These are phyloP conservation scores for Drosophila orosa DNA, from an alignment of 1,140 invertebrate species.

Conservation along the genomic window DNA sequence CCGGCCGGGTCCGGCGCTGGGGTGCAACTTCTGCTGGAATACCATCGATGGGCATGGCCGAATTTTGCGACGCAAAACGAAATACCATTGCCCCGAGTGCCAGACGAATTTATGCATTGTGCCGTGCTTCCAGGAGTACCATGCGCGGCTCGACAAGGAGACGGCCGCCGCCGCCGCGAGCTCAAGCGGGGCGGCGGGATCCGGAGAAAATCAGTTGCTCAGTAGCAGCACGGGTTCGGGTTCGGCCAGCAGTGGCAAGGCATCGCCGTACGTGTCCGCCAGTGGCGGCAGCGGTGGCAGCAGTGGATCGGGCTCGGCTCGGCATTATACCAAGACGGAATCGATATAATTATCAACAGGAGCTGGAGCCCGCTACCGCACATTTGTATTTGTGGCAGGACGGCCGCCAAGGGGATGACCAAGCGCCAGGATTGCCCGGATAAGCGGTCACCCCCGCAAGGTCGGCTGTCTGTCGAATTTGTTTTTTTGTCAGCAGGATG, in stretches of 20 bases:
- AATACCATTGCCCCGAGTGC: conserved; percentile 94
- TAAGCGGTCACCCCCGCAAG: not conserved
- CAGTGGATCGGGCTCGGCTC: conserved; percentile 22
- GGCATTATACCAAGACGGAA: conserved; percentile 79
- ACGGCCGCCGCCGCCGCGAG: conserved; percentile 51
- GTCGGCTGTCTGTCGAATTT: conserved; percentile 65
- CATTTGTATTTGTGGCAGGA: conserved; percentile 75
- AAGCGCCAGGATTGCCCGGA: conserved; percentile 1
- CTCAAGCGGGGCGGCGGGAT: conserved; percentile 20
- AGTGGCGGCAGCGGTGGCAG: conserved; percentile 32
- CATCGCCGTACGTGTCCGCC: conserved; percentile 44
- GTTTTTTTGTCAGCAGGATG: conserved; percentile 70
- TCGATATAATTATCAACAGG: conserved; percentile 75
- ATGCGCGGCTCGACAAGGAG: conserved; percentile 85
- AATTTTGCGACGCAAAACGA: conserved; percentile 92
- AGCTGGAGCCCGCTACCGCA: conserved; percentile 36
- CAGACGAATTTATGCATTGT: conserved; percentile 94
- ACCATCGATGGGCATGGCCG: conserved; percentile 91
- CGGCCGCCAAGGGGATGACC: conserved; percentile 12
- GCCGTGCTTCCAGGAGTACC: conserved; percentile 93
- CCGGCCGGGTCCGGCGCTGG: conserved; percentile 91
- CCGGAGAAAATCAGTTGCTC: conserved; percentile 51
- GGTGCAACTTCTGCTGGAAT: conserved; percentile 95
- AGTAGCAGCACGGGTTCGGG: conserved; percentile 43
- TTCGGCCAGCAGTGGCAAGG: conserved; percentile 50